Evolutionary conservation across 2,888 invertebrate species (phyloP).

Genomic region (Xestia c-nigrum): DNA sequence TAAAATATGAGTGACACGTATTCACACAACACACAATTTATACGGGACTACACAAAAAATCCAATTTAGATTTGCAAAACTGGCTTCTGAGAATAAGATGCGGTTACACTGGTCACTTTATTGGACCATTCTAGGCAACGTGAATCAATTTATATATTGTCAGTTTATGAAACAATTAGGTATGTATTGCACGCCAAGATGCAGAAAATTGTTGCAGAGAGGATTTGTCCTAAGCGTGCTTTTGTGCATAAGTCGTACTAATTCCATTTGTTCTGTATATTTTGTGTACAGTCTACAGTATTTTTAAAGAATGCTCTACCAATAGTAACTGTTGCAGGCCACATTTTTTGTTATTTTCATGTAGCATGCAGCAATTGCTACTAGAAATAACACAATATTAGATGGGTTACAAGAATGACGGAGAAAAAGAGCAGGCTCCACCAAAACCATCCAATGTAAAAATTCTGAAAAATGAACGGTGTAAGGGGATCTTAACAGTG

Average conservation of each 20-base stretch:
- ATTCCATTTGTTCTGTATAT: not conserved
- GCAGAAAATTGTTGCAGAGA: not conserved
- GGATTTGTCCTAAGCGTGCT: not conserved
- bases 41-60: conserved; percentile 42
- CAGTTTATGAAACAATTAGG: not conserved
- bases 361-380: not conserved
- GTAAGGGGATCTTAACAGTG: not conserved
- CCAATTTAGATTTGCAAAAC: conserved; percentile 54
- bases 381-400: not conserved
- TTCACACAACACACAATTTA: conserved; percentile 37
- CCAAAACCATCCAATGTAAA: too few species aligned
- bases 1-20: conserved; percentile 58
- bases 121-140: not conserved
- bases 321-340: not conserved
- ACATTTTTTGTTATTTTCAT: not conserved
- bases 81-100: conserved; percentile 14
- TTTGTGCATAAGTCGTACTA: not conserved
- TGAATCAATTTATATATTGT: not conserved
- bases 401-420: not conserved
- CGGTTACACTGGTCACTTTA: not conserved
- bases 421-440: not conserved
- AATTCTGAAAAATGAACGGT: not conserved
- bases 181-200: not conserved
- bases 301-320: not conserved
- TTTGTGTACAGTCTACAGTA: not conserved